A percentile compares a stretch with the other conserved stretches of the same genome.
phyloP scores from a whole-genome alignment of 2,113 vertebrate genomes.

The Rhea pennata region DNA sequence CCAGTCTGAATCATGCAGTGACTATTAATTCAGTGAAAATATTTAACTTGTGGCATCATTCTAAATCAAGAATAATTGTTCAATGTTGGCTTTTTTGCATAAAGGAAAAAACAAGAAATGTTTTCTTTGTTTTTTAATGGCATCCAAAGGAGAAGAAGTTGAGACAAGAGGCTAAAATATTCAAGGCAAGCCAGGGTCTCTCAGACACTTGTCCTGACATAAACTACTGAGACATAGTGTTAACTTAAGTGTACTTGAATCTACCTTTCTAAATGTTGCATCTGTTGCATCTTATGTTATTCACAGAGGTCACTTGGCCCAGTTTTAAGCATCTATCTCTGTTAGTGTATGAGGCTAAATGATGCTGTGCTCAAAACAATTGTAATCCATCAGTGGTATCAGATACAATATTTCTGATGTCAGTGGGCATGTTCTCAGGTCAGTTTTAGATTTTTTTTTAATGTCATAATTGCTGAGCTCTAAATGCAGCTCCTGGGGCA shows the following conservation, averaged over 20 bases:
- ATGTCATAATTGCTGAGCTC: rapidly evolving
- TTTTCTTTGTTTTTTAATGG: neutral
- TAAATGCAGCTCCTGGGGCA: neutral
- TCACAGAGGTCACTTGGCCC: neutral
- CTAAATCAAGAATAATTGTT: neutral
- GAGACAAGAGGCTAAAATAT: neutral
- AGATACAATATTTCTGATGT: neutral
- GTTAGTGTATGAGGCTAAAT: neutral
- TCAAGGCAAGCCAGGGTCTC: neutral
- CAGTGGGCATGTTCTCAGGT: neutral
- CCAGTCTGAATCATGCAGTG: neutral
- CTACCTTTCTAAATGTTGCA: neutral
- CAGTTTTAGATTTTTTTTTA: neutral
- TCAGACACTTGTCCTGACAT: neutral
- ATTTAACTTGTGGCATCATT: neutral
- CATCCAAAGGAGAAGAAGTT: neutral
- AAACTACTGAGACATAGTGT: neutral
- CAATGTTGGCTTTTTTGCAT: neutral
- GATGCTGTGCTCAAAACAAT: neutral
- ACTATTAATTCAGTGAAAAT: neutral
- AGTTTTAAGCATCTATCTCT: neutral
- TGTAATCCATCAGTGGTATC: neutral
- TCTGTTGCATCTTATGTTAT: neutral
- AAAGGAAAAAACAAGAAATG: neutral
- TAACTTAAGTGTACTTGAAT: neutral